phyloP scores from a whole-genome alignment of 2,113 vertebrate species.

The Xerus inauris region DNA sequence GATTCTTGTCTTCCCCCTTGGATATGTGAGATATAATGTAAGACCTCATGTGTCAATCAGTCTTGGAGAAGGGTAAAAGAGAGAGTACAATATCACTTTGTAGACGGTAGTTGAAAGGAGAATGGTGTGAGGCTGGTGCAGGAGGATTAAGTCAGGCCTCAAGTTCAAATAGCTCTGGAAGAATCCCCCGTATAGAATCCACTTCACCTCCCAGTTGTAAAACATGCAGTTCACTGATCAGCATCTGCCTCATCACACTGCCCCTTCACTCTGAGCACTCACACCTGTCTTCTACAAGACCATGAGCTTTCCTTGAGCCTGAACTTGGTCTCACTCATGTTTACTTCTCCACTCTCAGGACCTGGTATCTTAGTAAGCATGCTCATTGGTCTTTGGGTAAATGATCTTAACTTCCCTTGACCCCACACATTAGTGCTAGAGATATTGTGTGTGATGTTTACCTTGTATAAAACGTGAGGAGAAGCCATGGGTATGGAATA shows the following conservation, averaged over 20 bases:
- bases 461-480: neutral
- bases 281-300: neutral
- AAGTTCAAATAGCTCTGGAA: neutral
- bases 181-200: neutral
- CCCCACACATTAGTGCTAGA: neutral
- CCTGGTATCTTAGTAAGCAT: neutral
- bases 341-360: too few species aligned
- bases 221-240: rapidly evolving
- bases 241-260: neutral
- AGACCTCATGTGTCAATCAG: neutral
- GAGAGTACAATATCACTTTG: neutral
- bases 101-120: neutral
- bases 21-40: rapidly evolving
- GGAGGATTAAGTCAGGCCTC: too few species aligned
- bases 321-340: neutral
- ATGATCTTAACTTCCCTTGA: neutral
- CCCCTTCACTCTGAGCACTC: neutral
- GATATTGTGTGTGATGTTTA: neutral
- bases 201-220: neutral
- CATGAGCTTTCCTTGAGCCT: neutral
- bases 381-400: neutral
- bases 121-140: neutral
- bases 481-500: neutral
- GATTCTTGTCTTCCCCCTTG: neutral
- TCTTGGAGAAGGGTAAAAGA: neutral